Conservation (phyloP, 2,888 invertebrate genomes). For the Apamea monoglypha region DNA sequence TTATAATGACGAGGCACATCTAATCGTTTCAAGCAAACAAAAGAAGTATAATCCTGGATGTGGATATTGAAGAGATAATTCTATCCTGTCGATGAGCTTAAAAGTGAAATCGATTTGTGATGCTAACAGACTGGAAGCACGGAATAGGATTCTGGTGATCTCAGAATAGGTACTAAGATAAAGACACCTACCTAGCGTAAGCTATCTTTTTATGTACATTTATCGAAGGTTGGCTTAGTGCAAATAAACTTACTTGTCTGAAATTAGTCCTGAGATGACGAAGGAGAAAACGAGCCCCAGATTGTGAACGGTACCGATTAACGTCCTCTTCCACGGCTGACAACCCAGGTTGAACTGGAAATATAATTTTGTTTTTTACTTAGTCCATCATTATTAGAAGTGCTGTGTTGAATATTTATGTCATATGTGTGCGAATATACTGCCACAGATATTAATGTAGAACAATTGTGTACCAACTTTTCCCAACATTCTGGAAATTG, state of each 20-base stretch:
- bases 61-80: neutral
- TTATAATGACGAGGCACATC: neutral
- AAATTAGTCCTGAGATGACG: constrained; percentile 92
- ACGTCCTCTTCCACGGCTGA: constrained; percentile 93
- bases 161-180: neutral
- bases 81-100: neutral
- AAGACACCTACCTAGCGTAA: neutral
- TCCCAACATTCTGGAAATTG: neutral
- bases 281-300: constrained; percentile 93
- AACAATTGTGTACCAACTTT: neutral
- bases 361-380: neutral
- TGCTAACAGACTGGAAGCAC: neutral
- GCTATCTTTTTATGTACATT: neutral
- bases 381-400: neutral
- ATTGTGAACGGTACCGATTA: constrained; percentile 94
- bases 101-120: neutral
- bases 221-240: neutral
- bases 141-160: neutral
- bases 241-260: constrained; percentile 91
- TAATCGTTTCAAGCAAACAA: neutral
- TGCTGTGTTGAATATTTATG: neutral
- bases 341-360: constrained; percentile 92
- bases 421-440: neutral
- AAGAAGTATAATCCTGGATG: no score
- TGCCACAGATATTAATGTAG: neutral